Evolutionary conservation across 2,888 invertebrate genomes (phyloP), one percentile per base, ranked within the genome.

Genomic region (Athalia cordata): DNA sequence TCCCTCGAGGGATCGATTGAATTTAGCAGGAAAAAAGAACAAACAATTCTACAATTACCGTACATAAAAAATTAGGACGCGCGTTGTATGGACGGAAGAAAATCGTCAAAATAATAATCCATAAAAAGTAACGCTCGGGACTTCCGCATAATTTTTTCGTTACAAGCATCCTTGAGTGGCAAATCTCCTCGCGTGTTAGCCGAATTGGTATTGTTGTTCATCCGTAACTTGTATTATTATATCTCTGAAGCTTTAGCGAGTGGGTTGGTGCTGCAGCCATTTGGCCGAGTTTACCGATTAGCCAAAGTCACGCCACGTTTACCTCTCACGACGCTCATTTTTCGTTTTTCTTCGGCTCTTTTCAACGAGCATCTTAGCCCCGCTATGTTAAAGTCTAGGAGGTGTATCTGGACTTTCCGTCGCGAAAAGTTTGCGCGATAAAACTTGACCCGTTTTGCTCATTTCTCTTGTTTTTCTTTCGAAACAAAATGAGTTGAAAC

Each of bases 391-490:
- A 29, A 29, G 29, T 29, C 0, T 29, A 29, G 29, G 29, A 29
- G 29, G 29, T 29, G 2, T 29, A 29, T 2, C 29, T 29, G 29
- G 29, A 29, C 29, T 29, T 29, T 29, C 29, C 29, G 29, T 29
- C 29, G 29, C 29, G 29, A 29, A 43, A 68, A 68, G 68, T 68
- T 68, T 68, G 9, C 50, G 9, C 68, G 55, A 68, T 68, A 68
- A 68, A 68, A 55, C 68, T 68, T 55, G 68, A 68, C 68, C 68
- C 9, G 55, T 15, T 68, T 68, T 68, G 43, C 52, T 52, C 55
- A 29, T 68, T 15, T 68, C n/a, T 4, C 13, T n/a, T 47, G 7
- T 47, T 55, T 68, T 68, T 29, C 11, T 68, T 13, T 68, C 45
- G 7, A 47, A 72, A 59, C 59, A 59, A 57, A 13, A 59, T 59